Base-by-base conservation (phyloP, 2,797 vertebrate species). In the Garrulus glandarius region DNA sequence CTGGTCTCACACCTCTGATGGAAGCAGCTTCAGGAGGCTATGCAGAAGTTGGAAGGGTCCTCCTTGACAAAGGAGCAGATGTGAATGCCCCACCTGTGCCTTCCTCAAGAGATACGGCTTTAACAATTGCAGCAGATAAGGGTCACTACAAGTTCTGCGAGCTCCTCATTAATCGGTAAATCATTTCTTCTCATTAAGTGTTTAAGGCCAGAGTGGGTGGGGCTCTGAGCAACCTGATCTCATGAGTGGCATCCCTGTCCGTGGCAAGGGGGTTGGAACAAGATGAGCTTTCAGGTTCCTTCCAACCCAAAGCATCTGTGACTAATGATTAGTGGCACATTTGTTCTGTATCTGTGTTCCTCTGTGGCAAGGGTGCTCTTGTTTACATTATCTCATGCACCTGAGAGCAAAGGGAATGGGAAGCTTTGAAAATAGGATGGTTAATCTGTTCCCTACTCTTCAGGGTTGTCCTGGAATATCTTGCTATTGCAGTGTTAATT, bases 141-240 rank as follows among this genome's bases (percentile, higher is more conserved):
- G 99, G 99, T 93, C 99, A 99, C 98, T 99, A 99, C 98, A 99
- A 99, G 97, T 99, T 99, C 96, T 99, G 99, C 97, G 99, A 99
- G 98, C 99, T 99, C 64, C 98, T 99, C 84, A 99, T 99, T 96
- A 99, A 99, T 97, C 98, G 99, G 99, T 99, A 78, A 78, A 87
- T 93, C 30, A 8, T 41, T 65, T 36, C 65, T 76, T 52, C 52
- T 77, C 37, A 5, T 68, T n/a, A 26, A 65, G 59, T 41, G 19
- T 41, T 65, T 16, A 15, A n/a, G 27, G 63, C 16, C 49, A 50
- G 13, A 46, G 32, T 37, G 53, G 81, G 32, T 57, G 34, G 30
- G 65, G 52, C 65, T 70, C 46, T 60, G 67, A 60, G 46, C 26
- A 71, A 18, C 39, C 59, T 47, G 30, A 47, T 53, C 46, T 53